Evolutionary conservation across 2,113 vertebrate genomes (phyloP).

Genomic region (Periophthalmodon schlosseri): DNA sequence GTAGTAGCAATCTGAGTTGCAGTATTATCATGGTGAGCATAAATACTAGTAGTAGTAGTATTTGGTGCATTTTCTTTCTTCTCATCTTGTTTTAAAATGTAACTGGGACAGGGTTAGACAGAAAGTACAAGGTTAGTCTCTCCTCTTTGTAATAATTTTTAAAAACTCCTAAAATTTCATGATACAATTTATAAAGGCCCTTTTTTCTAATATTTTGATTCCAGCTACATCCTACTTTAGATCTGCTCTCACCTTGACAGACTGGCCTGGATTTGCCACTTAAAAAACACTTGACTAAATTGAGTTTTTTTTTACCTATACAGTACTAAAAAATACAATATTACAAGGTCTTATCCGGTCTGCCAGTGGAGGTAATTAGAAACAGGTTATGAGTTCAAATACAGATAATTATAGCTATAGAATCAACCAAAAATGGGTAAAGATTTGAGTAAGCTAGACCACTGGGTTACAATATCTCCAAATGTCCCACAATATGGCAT

Average conservation of each 20-base stretch:
- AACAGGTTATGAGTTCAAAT: neutral
- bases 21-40: too few species aligned
- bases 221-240: neutral
- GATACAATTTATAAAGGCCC: neutral
- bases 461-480: too few species aligned
- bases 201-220: neutral
- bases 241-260: slow-evolving; percentile 33
- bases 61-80: neutral
- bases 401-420: too few species aligned
- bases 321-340: neutral
- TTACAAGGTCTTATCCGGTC: neutral
- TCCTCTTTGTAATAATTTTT: neutral
- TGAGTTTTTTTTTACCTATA: slow-evolving; percentile 14
- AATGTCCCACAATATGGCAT: too few species aligned
- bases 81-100: neutral
- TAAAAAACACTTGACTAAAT: slow-evolving; percentile 39
- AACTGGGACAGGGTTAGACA: neutral
- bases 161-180: neutral
- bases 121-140: neutral
- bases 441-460: too few species aligned
- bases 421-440: too few species aligned
- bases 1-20: too few species aligned
- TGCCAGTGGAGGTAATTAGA: neutral
- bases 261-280: slow-evolving; percentile 11
- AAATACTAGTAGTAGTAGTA: neutral